Evolutionary conservation across 2,888 invertebrate species (phyloP).

Genomic region (Tenthredo distinguenda): DNA sequence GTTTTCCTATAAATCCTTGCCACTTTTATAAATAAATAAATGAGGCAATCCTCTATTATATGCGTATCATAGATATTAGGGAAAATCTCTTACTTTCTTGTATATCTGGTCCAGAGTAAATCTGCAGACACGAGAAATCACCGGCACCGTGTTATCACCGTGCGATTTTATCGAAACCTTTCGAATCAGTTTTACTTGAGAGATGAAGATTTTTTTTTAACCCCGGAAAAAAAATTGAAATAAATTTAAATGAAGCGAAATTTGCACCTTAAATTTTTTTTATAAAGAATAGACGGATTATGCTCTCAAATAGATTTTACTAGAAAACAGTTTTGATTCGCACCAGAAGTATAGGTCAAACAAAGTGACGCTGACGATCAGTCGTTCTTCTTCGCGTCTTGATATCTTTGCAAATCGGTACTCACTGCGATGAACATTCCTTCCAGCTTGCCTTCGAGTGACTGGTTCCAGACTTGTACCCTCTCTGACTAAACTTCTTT

Average conservation of each 20-base stretch:
- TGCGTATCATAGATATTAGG: neutral
- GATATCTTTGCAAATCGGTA: constrained; percentile 42
- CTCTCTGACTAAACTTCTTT: constrained; percentile 66
- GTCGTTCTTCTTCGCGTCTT: constrained; percentile 18
- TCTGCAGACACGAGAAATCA: constrained; percentile 8
- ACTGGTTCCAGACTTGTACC: constrained; percentile 67
- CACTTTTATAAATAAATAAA: neutral
- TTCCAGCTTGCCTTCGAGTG: constrained; percentile 74
- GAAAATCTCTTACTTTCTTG: constrained; percentile 29
- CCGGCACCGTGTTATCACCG: constrained; percentile 35
- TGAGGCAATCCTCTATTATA: neutral
- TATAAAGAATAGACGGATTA: neutral
- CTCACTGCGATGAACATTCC: constrained; percentile 66
- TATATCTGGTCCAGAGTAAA: neutral
- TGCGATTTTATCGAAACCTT: neutral
- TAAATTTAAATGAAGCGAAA: neutral
- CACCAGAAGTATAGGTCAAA: neutral
- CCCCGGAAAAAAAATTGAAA: neutral
- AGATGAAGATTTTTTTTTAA: neutral
- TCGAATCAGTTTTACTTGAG: neutral
- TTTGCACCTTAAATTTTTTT: neutral
- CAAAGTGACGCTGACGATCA: neutral
- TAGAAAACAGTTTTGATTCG: neutral
- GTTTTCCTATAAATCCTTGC: neutral
- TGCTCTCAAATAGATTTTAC: neutral